Evolutionary conservation across 92 coral and sea anemone genomes (phyloP), one percentile per base, ranked within the genome.

Genomic region (Umimayanthus kanabou): DNA sequence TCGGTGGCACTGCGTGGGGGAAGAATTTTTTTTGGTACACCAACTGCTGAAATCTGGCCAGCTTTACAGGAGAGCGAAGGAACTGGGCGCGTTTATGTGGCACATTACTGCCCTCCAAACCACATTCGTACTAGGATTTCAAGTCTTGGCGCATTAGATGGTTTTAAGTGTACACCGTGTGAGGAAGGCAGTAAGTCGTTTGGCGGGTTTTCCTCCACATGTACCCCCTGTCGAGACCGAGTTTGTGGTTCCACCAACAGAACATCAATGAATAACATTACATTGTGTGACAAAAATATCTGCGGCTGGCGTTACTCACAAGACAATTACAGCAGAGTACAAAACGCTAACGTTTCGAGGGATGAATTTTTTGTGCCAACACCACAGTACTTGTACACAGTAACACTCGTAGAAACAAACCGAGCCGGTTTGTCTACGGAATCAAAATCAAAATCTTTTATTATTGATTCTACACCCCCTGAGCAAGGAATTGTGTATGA

Each of bases 401-500:
- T 90, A 9, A 79, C 45, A 26, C 77, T 90, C 2, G 82, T 55
- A 39, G 94, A 93, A 79, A 73, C 79, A 6, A 89, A 90, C 4
- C 84, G 91, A 50, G 92, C 92, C 22, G 91, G 87, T 6, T 50
- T 86, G 33, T 77, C 89, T n/a, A 95, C 96, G 20, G 88, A 39
- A 25, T 94, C 98, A n/a, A 77, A 87, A 18, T 90, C 96, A 16
- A 73, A 89, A 78, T 84, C 96, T n/a, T 95, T 95, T 84, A 87
- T 93, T 25, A 92, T 95, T 77, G 98, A 95, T 84, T 26, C 85
- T 39, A 95, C 94, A 23, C 91, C 97, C 37, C 98, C 98, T 49
- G 88, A 87, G 25, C 81, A 88, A 39, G 96, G 96, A 7, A 84
- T 64, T 26, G 93, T 94, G 1, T 90, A 92, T 47, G 96, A 94